phyloP scores from a whole-genome alignment of 2,888 invertebrate genomes.

The Drosophila affinis region DNA sequence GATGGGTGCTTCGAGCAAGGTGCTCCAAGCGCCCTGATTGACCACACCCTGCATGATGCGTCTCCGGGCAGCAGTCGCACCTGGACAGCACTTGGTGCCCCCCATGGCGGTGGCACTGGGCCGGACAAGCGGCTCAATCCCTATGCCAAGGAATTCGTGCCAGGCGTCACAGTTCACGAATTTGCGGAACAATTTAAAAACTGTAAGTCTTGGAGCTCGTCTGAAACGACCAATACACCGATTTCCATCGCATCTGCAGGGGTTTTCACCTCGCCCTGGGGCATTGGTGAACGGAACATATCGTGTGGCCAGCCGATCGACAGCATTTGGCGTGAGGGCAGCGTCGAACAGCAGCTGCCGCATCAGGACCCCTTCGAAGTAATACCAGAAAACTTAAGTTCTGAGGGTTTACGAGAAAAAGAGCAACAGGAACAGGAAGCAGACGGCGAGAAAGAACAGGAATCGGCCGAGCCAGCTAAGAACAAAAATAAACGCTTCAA shows the following conservation, averaged over 20 bases:
- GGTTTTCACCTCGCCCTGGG: slow-evolving; percentile 48
- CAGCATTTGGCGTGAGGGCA: slow-evolving; percentile 59
- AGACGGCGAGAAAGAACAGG: not conserved
- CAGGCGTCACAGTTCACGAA: slow-evolving; percentile 26
- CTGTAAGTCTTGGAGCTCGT: slow-evolving; percentile 31
- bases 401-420: not conserved
- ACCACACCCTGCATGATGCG: not conserved
- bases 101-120: slow-evolving; percentile 26
- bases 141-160: slow-evolving; percentile 66
- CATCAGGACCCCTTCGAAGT: not conserved
- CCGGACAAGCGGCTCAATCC: slow-evolving; percentile 61
- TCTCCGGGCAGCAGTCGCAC: not conserved
- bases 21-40: too few relatives aligned
- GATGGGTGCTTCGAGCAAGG: not conserved
- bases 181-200: slow-evolving; percentile 50
- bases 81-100: slow-evolving; percentile 11
- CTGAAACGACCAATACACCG: not conserved
- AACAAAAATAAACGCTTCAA: not conserved
- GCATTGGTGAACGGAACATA: slow-evolving; percentile 35
- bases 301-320: slow-evolving; percentile 59
- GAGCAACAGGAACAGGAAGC: too few relatives aligned
- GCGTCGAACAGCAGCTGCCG: slow-evolving; percentile 4
- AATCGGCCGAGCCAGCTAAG: not conserved
- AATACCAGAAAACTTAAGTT: not conserved
- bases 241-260: slow-evolving; percentile 37